phyloP scores from a whole-genome alignment of 2,888 invertebrate species.

The Drosophila setosimentum region DNA sequence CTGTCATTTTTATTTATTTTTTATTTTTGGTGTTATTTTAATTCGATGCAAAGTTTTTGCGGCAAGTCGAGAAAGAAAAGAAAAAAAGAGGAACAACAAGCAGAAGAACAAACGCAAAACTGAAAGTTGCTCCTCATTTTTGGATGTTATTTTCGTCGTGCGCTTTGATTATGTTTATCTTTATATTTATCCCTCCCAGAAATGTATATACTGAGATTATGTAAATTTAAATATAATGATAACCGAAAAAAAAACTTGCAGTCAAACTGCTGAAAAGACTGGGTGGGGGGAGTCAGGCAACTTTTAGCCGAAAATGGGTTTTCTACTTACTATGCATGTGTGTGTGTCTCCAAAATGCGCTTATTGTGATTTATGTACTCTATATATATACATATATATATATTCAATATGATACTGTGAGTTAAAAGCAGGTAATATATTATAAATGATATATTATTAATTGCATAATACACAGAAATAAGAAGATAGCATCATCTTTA shows the following conservation, averaged over 20 bases:
- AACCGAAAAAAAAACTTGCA: constrained; percentile 32
- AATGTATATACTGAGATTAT: constrained; percentile 64
- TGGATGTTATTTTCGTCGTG: constrained; percentile 63
- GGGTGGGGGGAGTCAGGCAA: background rate
- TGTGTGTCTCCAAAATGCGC: background rate
- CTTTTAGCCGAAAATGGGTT: constrained; percentile 22
- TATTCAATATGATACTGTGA: background rate
- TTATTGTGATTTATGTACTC: background rate
- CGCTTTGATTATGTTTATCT: constrained; percentile 76
- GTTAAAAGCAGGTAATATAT: background rate
- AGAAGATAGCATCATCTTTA: too few species aligned
- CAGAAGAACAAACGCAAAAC: constrained; percentile 20
- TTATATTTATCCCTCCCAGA: constrained; percentile 52
- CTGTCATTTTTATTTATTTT: background rate
- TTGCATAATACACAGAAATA: background rate
- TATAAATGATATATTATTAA: background rate
- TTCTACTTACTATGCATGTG: background rate
- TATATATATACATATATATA: background rate
- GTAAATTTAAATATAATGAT: constrained; percentile 78
- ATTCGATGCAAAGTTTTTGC: constrained; percentile 65
- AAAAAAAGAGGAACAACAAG: background rate
- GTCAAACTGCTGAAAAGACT: constrained; percentile 2
- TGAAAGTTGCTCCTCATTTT: constrained; percentile 63
- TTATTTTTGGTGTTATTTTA: constrained; percentile 53
- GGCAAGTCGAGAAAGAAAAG: constrained; percentile 16